Evolutionary conservation across 1,140 invertebrate species (phyloP).

Genomic region (Druon quercuslanigerum): DNA sequence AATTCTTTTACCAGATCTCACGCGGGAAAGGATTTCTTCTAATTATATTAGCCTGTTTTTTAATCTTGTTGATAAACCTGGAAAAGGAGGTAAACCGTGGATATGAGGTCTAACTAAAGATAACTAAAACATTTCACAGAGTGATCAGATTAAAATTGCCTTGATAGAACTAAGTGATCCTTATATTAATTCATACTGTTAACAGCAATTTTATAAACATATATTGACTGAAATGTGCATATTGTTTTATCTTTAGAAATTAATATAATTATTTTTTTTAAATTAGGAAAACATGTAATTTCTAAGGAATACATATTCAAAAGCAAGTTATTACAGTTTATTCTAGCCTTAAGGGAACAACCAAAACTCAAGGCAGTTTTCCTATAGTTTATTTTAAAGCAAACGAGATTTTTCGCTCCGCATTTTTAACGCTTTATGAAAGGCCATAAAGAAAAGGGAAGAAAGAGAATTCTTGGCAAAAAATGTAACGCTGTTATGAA

Average conservation of each 20-base stretch:
- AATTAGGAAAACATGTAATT: no score
- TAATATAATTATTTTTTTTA: no score
- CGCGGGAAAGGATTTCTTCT: slow-evolving; percentile 50
- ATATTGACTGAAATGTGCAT: no score
- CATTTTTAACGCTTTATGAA: neutral
- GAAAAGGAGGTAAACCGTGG: slow-evolving; percentile 39
- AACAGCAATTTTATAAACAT: no score
- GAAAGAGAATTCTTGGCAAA: neutral
- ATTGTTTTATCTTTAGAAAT: no score
- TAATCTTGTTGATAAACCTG: slow-evolving; percentile 57
- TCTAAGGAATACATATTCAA: no score
- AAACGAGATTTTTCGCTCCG: slow-evolving; percentile 12
- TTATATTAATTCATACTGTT: no score
- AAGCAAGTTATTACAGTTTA: no score
- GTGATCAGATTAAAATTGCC: no score
- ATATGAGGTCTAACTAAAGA: slow-evolving; percentile 12
- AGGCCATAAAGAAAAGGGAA: neutral
- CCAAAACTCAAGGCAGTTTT: neutral
- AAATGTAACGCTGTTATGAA: no score
- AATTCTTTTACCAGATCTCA: slow-evolving; percentile 43
- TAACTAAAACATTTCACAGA: neutral
- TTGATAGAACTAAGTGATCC: no score
- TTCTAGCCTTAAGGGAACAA: no score
- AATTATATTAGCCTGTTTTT: slow-evolving; percentile 55
- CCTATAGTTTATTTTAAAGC: neutral